Evolutionary conservation across 2,797 vertebrate species (phyloP), one percentile per base, ranked within the genome.

Genomic region (Calcarius lapponicus): DNA sequence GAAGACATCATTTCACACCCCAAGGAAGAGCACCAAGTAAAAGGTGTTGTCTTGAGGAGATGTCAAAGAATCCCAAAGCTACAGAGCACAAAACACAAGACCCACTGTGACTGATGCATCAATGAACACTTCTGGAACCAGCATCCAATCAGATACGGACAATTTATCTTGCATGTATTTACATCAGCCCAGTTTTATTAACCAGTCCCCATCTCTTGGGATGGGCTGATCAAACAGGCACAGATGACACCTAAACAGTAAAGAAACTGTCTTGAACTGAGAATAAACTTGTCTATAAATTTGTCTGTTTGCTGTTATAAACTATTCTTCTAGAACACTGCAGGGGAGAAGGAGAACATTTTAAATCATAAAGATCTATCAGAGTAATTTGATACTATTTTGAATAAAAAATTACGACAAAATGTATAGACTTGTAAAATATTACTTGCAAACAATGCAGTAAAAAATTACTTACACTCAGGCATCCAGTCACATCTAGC

Each of bases 131-230:
- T 75, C 32, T 75, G 60, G 54, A 80, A 75, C 6, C 24, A 26
- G 22, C 11, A 57, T 61, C 50, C 51, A 42, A 56, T 56, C 45
- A 81, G 65, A 53, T 32, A 60, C 0, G 0, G 22, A 42, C 7
- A 64, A 9, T 47, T 82, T 82, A 5, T 57, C 51, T 78, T 38
- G 17, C 1, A 47, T n/a, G 45, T 8, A 19, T 57, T 84, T 57
- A 54, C 26, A n/a, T 69, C 62, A 38, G 14, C 62, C 38, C 65
- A 76, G n/a, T 62, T 95, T 76, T 83, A 69, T 88, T 89, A 81
- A 57, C n/a, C 13, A 75, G 8, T 42, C 13, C 26, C 43, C n/a
- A 40, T 64, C n/a, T 74, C 84, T 50, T 32, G 24, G 90, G 26
- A 54, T 69, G 22, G 40, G 22, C 53, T 66, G 50, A 86, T 58